Conservation (phyloP, 2,113 vertebrate species). For the Rhinoderma darwinii region DNA sequence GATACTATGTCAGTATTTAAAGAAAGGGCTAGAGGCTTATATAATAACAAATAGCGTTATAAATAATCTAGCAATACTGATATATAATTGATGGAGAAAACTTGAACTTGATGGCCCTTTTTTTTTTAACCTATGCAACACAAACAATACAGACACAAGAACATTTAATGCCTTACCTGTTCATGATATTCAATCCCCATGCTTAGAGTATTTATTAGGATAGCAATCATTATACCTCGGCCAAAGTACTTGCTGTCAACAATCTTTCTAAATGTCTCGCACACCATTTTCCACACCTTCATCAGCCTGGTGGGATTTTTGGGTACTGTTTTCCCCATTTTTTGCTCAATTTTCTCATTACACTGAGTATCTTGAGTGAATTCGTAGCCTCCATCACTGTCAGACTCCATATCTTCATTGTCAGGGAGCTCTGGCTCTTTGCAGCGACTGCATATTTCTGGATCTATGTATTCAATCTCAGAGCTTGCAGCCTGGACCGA, state of each 20-base stretch:
- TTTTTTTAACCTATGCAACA: not conserved
- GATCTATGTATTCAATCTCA: slow-evolving; percentile 79
- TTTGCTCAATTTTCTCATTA: slow-evolving; percentile 80
- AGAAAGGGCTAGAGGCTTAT: too few species aligned
- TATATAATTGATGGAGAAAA: too few species aligned
- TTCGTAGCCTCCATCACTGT: slow-evolving; percentile 91
- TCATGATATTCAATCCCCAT: slow-evolving; percentile 99
- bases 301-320: slow-evolving; percentile 71
- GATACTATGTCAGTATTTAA: too few species aligned
- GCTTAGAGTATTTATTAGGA: slow-evolving; percentile 97
- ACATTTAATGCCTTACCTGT: slow-evolving; percentile 77
- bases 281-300: slow-evolving; percentile 89
- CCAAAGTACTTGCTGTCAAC: slow-evolving; percentile 99
- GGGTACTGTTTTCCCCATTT: slow-evolving; percentile 68
- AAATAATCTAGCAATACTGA: too few species aligned
- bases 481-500: slow-evolving; percentile 82
- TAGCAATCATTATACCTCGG: slow-evolving; percentile 97
- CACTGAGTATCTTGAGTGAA: slow-evolving; percentile 89
- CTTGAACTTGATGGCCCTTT: too few species aligned
- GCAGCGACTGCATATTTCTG: slow-evolving; percentile 91
- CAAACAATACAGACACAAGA: not conserved
- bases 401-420: slow-evolving; percentile 82
- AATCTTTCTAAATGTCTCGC: slow-evolving; percentile 92
- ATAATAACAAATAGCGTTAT: too few species aligned
- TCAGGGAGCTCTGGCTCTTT: slow-evolving; percentile 79